Conservation (phyloP, 2,797 vertebrate genomes). For the Coilia nasus region DNA sequence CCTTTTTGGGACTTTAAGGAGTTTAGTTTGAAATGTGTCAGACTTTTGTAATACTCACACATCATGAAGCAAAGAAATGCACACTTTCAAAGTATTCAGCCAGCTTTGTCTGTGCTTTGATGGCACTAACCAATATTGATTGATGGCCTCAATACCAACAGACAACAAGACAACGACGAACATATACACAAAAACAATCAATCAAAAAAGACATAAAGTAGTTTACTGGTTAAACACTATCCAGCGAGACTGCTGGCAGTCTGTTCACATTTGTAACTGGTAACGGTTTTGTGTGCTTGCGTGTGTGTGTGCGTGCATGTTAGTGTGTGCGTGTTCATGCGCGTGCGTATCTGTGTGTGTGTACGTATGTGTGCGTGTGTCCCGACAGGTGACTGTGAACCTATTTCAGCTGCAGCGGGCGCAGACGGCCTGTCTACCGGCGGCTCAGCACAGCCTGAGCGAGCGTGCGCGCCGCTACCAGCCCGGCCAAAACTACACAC, state of each 20-base stretch:
- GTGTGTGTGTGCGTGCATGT: background rate
- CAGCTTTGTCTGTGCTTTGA: no score
- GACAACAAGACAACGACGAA: no score
- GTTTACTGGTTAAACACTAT: no score
- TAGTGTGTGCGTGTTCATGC: background rate
- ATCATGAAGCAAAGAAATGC: no score
- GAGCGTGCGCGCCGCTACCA: constrained; percentile 84
- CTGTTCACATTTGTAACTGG: background rate
- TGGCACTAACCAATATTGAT: no score
- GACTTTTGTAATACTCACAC: no score
- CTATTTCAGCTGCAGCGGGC: constrained; percentile 77
- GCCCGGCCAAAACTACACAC: constrained; percentile 82
- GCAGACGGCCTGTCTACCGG: constrained; percentile 77
- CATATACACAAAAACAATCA: no score
- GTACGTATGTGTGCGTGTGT: background rate
- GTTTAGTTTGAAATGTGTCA: no score
- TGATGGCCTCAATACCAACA: no score
- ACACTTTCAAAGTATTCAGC: no score
- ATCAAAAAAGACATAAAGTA: no score
- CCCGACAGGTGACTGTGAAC: constrained; percentile 81
- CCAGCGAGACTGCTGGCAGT: background rate
- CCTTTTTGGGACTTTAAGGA: no score
- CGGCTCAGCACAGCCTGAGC: constrained; percentile 79
- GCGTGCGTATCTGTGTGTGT: background rate
- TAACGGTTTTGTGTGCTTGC: background rate